These are phyloP conservation scores for Hapalemur alaotrensis DNA, from an alignment of 2,797 vertebrate species.

Conservation along the genomic window DNA sequence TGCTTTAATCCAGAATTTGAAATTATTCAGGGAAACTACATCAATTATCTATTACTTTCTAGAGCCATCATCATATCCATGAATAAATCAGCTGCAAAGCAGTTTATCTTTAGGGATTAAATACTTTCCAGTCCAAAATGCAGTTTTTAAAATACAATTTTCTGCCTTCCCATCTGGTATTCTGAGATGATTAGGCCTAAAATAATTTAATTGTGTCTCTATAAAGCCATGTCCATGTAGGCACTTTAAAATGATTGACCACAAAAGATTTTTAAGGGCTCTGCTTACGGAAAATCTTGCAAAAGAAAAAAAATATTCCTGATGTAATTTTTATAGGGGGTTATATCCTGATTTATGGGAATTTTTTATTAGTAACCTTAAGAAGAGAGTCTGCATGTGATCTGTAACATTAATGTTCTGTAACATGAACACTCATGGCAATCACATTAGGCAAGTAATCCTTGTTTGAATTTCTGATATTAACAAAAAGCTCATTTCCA, in stretches of 20 bases:
- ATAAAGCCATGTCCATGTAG: neutral
- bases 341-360: neutral
- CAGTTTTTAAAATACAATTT: constrained; percentile 28
- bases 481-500: neutral
- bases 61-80: neutral
- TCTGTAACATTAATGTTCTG: neutral
- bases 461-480: neutral
- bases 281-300: neutral
- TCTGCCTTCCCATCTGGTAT: constrained; percentile 5
- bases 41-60: neutral
- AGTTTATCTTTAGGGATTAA: neutral
- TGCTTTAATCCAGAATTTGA: neutral
- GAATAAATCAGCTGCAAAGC: neutral
- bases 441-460: neutral
- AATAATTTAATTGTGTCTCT: neutral
- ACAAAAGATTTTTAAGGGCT: neutral
- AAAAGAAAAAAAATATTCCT: neutral
- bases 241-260: neutral
- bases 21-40: neutral
- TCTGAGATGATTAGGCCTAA: neutral
- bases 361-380: neutral
- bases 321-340: neutral
- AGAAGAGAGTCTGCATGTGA: neutral
- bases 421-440: neutral
- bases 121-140: neutral